phyloP scores from a whole-genome alignment of 2,797 vertebrate species.

The Lophius americanus region DNA sequence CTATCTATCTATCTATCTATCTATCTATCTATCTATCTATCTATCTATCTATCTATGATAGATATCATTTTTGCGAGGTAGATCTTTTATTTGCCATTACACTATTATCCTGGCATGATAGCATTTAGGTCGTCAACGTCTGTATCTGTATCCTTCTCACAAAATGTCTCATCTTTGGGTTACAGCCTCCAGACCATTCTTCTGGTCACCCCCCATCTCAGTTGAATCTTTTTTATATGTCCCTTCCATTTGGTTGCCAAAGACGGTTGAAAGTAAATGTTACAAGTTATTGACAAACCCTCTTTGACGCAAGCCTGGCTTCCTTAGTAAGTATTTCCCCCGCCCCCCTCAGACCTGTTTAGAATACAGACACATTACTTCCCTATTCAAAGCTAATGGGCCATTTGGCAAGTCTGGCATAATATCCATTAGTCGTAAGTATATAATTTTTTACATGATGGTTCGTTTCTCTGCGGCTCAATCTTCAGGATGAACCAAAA shows the following conservation, averaged over 20 bases:
- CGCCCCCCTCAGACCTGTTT: conserved; percentile 30
- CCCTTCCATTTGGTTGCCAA: conserved; percentile 37
- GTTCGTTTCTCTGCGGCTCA: conserved; percentile 28
- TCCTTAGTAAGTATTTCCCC: conserved; percentile 28
- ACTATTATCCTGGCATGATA: too few species aligned
- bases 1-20: too few species aligned
- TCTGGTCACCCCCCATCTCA: not conserved
- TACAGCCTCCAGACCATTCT: too few species aligned
- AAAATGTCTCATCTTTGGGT: too few species aligned
- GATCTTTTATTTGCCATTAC: too few species aligned
- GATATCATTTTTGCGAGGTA: too few species aligned
- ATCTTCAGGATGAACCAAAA: conserved; percentile 19
- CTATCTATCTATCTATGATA: too few species aligned
- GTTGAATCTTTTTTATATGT: conserved; percentile 24
- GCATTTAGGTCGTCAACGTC: too few species aligned
- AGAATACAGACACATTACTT: conserved; percentile 28
- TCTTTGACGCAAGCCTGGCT: conserved; percentile 24
- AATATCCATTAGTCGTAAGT: conserved; percentile 38
- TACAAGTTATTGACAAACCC: conserved; percentile 33
- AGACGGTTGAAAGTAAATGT: conserved; percentile 37
- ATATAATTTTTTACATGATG: conserved; percentile 31
- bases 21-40: too few species aligned
- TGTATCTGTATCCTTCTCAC: too few species aligned
- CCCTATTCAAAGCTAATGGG: conserved; percentile 36
- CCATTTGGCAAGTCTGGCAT: conserved; percentile 50